Percentiles rank a stretch among this genome's conserved stretches.
These are phyloP conservation scores for Nicator chloris DNA, from an alignment of 2,113 vertebrate genomes.

Conservation along the genomic window DNA sequence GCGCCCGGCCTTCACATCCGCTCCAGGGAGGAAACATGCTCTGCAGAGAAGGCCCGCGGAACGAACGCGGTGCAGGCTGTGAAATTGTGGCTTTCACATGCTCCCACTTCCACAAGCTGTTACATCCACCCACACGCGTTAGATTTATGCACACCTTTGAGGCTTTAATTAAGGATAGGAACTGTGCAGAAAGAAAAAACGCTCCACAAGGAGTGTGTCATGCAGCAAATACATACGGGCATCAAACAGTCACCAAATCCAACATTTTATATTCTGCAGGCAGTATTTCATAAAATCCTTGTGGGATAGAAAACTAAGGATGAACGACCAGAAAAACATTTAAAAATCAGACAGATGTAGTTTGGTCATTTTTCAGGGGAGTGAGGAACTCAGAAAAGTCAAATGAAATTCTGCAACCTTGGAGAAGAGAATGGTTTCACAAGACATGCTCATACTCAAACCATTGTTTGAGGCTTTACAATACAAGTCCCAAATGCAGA, in stretches of 20 bases:
- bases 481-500: neutral
- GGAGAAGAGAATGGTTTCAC: neutral
- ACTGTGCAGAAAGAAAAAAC: neutral
- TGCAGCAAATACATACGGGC: accelerated
- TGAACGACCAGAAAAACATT: neutral
- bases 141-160: neutral
- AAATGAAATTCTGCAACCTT: neutral
- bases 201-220: neutral
- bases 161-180: neutral
- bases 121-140: neutral
- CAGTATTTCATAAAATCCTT: neutral
- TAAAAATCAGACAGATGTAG: no score
- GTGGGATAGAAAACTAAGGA: neutral
- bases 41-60: accelerated
- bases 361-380: neutral
- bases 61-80: accelerated
- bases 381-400: neutral
- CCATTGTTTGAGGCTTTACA: neutral
- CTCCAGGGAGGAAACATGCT: neutral
- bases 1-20: neutral
- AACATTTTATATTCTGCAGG: neutral
- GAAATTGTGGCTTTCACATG: neutral
- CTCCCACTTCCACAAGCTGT: neutral
- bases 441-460: neutral
- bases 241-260: neutral